phyloP scores from a whole-genome alignment of 2,888 invertebrate species.

The Argyra leucocephala region DNA sequence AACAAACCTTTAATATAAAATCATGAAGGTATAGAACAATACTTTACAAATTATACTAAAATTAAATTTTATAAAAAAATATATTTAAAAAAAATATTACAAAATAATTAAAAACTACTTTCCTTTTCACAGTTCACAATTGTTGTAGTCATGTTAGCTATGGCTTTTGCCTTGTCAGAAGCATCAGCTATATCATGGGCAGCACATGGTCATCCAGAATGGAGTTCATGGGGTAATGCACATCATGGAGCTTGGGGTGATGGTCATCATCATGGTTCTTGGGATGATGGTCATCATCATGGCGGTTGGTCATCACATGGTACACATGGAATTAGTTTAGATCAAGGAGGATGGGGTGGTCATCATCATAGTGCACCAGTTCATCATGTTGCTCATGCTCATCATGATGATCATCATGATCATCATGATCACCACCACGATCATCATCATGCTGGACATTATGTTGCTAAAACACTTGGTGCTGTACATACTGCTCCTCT shows the following conservation, averaged over 20 bases:
- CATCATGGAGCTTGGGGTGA: too few species aligned
- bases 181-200: constrained; percentile 16
- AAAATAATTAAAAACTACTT: neutral
- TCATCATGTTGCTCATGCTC: neutral
- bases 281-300: too few species aligned
- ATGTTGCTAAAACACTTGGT: too few species aligned
- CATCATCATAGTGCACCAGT: neutral
- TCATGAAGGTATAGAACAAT: neutral
- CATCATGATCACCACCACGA: constrained; percentile 19
- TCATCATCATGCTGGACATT: too few species aligned
- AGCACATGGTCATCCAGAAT: too few species aligned
- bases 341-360: neutral
- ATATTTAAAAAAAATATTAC: neutral
- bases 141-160: constrained; percentile 23
- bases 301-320: neutral
- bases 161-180: constrained; percentile 23
- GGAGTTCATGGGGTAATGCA: too few species aligned
- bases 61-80: too few species aligned
- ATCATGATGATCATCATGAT: neutral
- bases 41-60: constrained; percentile 36
- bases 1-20: neutral
- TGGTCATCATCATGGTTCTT: too few species aligned
- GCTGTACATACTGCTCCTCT: too few species aligned
- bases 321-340: neutral
- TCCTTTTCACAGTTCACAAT: constrained; percentile 16